Evolutionary conservation across 2,888 invertebrate genomes (phyloP).

Genomic region (Flexamia atlantica): DNA sequence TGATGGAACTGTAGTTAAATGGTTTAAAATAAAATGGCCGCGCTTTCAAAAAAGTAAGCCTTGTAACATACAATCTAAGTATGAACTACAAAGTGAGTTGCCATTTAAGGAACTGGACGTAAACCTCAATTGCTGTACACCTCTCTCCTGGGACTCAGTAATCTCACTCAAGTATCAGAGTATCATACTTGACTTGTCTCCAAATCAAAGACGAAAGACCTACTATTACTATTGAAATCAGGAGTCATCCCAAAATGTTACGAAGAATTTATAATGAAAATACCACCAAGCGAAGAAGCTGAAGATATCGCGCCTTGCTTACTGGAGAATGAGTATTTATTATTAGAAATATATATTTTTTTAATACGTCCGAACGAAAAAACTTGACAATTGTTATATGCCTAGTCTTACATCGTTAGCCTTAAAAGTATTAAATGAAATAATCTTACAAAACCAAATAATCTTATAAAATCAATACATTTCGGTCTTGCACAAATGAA

Average conservation of each 20-base stretch:
- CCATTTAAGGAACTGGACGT: not conserved
- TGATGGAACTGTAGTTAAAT: constrained; percentile 61
- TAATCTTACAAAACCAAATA: too few species aligned
- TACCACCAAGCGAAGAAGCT: constrained; percentile 42
- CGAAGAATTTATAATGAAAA: constrained; percentile 25
- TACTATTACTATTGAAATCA: constrained; percentile 44
- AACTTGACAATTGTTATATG: too few species aligned
- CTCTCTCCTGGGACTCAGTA: not conserved
- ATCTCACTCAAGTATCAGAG: constrained; percentile 7
- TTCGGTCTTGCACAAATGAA: too few species aligned
- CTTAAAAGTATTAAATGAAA: too few species aligned
- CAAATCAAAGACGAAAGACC: constrained; percentile 46
- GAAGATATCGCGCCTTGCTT: constrained; percentile 50
- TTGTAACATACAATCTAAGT: constrained; percentile 62
- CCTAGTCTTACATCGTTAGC: too few species aligned
- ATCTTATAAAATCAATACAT: too few species aligned
- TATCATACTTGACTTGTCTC: constrained; percentile 43
- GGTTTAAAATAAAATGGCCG: constrained; percentile 65
- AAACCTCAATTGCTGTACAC: not conserved
- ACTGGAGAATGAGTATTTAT: constrained; percentile 48
- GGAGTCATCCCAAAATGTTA: constrained; percentile 59
- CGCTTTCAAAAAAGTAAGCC: constrained; percentile 64
- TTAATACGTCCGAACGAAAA: too few species aligned
- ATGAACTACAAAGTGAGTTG: constrained; percentile 53
- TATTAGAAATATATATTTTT: too few species aligned